phyloP scores from a whole-genome alignment of 2,797 vertebrate species.

The Echiichthys vipera region DNA sequence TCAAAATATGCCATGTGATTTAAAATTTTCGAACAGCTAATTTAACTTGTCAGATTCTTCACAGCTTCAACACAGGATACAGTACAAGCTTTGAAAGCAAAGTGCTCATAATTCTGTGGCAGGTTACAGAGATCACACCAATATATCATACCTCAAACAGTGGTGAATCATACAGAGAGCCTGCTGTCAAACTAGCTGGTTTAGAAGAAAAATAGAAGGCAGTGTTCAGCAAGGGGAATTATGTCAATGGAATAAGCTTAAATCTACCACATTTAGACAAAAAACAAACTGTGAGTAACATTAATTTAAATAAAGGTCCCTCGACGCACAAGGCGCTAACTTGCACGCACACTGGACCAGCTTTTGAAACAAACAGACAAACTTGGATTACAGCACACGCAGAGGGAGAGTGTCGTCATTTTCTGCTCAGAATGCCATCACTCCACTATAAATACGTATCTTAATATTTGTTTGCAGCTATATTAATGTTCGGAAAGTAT shows the following conservation, averaged over 20 bases:
- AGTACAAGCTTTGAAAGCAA: not conserved
- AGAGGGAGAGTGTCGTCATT: no score
- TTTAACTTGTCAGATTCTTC: constrained; percentile 47
- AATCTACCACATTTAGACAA: not conserved
- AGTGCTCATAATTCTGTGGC: constrained; percentile 9
- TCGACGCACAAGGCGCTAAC: no score
- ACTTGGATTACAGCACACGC: no score
- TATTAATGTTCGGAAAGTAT: no score
- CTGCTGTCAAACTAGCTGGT: constrained; percentile 24
- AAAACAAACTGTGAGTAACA: not conserved
- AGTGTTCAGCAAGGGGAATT: not conserved
- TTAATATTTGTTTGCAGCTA: no score
- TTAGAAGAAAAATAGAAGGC: constrained; percentile 27
- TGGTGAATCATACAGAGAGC: constrained; percentile 56
- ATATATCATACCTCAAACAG: constrained; percentile 66
- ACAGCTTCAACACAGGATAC: constrained; percentile 4
- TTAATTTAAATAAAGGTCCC: not conserved
- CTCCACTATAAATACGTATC: no score
- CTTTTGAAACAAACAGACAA: no score
- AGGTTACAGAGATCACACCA: constrained; percentile 52
- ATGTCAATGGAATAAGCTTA: constrained; percentile 8
- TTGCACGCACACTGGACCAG: no score
- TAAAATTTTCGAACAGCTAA: constrained; percentile 50
- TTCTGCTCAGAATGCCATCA: no score
- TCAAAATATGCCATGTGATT: constrained; percentile 61